Evolutionary conservation across 2,113 vertebrate genomes (phyloP).

Genomic region (Mastomys natalensis): DNA sequence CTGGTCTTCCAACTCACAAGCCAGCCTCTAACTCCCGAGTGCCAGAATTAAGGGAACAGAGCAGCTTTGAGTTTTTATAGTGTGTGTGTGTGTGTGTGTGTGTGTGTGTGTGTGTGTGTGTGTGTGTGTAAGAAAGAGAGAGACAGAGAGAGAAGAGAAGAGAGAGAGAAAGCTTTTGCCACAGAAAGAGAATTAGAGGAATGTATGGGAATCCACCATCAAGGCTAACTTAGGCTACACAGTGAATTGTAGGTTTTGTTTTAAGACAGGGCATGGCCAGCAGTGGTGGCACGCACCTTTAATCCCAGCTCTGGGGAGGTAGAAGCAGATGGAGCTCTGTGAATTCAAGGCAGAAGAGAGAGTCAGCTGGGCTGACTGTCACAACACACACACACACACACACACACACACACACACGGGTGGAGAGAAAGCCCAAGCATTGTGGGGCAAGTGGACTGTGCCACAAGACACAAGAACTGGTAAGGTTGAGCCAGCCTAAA

Average conservation of each 20-base stretch:
- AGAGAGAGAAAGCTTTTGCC: background rate
- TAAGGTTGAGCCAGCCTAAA: too few species aligned
- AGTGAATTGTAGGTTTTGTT: background rate
- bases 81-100: background rate
- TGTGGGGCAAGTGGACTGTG: too few species aligned
- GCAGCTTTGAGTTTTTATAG: background rate
- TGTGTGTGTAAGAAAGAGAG: background rate
- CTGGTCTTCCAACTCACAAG: background rate
- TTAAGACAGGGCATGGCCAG: too few species aligned
- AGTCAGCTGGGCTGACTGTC: background rate
- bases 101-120: background rate
- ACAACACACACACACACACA: background rate
- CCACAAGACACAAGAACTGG: too few species aligned
- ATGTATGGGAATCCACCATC: background rate
- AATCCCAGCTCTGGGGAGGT: too few species aligned
- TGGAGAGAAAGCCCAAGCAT: too few species aligned
- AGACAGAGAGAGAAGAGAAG: rapidly evolving
- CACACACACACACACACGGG: background rate
- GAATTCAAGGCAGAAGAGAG: too few species aligned
- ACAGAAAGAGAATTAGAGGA: background rate
- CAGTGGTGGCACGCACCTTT: too few species aligned
- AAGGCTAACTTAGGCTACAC: background rate
- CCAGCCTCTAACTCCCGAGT: background rate
- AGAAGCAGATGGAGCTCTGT: too few species aligned
- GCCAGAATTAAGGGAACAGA: background rate